phyloP scores from a whole-genome alignment of 2,888 invertebrate genomes.

The Apocheima hispidaria region DNA sequence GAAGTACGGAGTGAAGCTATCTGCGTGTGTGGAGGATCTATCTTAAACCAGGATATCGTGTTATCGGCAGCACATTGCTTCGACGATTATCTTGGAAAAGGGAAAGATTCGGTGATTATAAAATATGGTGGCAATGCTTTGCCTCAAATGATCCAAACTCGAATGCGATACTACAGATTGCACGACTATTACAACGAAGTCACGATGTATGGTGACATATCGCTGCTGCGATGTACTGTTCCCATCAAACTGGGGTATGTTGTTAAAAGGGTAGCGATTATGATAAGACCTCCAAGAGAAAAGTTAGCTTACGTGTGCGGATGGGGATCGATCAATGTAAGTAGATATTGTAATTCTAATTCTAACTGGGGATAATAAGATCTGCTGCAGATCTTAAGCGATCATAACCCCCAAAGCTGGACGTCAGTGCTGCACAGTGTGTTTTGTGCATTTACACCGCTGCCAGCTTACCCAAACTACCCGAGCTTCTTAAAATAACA shows the following conservation, averaged over 20 bases:
- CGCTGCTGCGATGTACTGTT: not conserved
- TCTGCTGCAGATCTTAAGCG: no score
- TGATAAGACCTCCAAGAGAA: constrained; percentile 8
- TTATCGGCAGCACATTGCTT: constrained; percentile 38
- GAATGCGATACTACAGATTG: constrained; percentile 15
- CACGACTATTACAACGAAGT: constrained; percentile 8
- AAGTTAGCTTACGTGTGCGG: constrained; percentile 15
- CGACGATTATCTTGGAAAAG: constrained; percentile 19
- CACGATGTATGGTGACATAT: constrained; percentile 11
- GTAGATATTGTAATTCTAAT: not conserved
- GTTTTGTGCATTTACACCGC: no score
- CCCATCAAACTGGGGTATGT: not conserved
- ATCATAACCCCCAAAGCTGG: no score
- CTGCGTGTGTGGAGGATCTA: constrained; percentile 37
- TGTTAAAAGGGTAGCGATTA: constrained; percentile 20
- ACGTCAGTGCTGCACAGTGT: no score
- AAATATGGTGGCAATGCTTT: constrained; percentile 9
- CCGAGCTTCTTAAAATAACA: no score
- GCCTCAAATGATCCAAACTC: not conserved
- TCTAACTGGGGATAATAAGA: not conserved
- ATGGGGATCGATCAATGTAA: constrained; percentile 23
- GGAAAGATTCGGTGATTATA: not conserved
- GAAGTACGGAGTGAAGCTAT: constrained; percentile 3
- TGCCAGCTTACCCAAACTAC: no score
- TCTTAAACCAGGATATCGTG: constrained; percentile 29